phyloP scores from a whole-genome alignment of 1,140 invertebrate species.

The Drosophila melanica region DNA sequence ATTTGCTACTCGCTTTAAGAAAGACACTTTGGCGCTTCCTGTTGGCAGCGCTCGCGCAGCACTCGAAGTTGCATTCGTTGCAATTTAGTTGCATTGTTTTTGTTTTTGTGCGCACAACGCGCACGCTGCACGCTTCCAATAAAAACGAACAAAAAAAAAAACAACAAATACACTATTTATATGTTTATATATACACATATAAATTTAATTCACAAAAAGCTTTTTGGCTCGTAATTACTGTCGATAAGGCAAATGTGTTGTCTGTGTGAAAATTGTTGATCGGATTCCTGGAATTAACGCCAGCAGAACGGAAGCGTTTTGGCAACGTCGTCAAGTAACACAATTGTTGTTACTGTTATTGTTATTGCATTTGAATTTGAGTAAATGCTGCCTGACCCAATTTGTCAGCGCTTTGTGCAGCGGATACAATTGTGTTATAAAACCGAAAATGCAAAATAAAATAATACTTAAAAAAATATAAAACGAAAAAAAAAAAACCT shows the following conservation, averaged over 20 bases:
- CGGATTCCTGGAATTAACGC: conserved; percentile 70
- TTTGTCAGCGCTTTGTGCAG: conserved; percentile 36
- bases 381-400: conserved; percentile 35
- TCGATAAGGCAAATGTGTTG: conserved; percentile 53
- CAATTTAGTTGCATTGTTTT: conserved; percentile 66
- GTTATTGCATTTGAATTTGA: conserved; percentile 44
- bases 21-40: conserved; percentile 52
- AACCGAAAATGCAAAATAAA: conserved; percentile 5
- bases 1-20: conserved; percentile 30
- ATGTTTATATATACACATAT: background rate
- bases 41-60: conserved; percentile 33
- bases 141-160: conserved; percentile 4
- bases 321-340: conserved; percentile 48
- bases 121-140: conserved; percentile 63
- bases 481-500: conserved; percentile 18
- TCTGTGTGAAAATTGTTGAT: conserved; percentile 71
- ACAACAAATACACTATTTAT: conserved; percentile 1
- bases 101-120: conserved; percentile 49
- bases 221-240: conserved; percentile 39
- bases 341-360: conserved; percentile 34
- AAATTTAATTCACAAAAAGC: conserved; percentile 60
- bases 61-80: conserved; percentile 64
- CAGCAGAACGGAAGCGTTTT: conserved; percentile 71
- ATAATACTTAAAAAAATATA: conserved; percentile 1
- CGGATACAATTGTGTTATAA: conserved; percentile 38